Evolutionary conservation across 2,797 vertebrate genomes (phyloP).

Genomic region (Malacoctenus gilli): DNA sequence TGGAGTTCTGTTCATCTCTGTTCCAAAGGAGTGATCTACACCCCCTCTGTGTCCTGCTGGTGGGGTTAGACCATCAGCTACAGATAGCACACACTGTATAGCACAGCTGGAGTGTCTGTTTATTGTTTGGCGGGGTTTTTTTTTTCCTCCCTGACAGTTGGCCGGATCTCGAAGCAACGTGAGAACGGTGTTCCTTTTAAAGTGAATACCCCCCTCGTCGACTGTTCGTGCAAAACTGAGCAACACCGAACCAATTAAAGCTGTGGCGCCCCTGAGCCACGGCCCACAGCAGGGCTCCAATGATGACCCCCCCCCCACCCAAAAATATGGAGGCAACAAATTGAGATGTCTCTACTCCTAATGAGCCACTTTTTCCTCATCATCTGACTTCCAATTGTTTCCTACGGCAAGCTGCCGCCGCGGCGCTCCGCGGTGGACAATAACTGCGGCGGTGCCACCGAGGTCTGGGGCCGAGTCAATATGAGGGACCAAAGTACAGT

Average conservation of each 20-base stretch:
- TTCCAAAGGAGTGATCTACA: slow-evolving; percentile 33
- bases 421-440: slow-evolving; percentile 15
- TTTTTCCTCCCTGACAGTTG: no score
- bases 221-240: background rate
- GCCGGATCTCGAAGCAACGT: no score
- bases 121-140: no score
- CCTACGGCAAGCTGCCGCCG: slow-evolving; percentile 16
- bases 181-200: background rate
- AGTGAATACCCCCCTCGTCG: background rate
- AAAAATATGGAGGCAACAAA: slow-evolving; percentile 9
- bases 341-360: slow-evolving; percentile 7
- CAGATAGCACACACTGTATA: slow-evolving; percentile 1
- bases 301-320: no score
- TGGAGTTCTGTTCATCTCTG: slow-evolving; percentile 26
- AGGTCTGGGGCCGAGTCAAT: slow-evolving; percentile 66
- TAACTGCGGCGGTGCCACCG: slow-evolving; percentile 22
- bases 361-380: slow-evolving; percentile 28
- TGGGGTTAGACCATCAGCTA: background rate
- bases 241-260: background rate
- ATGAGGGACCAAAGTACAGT: slow-evolving; percentile 63
- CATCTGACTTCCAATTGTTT: slow-evolving; percentile 28
- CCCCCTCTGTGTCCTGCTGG: slow-evolving; percentile 1
- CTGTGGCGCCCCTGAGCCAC: background rate
- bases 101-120: background rate
- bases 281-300: background rate